These are phyloP conservation scores for Xiphorhynchus elegans DNA, from an alignment of 2,113 vertebrate species.

Conservation along the genomic window DNA sequence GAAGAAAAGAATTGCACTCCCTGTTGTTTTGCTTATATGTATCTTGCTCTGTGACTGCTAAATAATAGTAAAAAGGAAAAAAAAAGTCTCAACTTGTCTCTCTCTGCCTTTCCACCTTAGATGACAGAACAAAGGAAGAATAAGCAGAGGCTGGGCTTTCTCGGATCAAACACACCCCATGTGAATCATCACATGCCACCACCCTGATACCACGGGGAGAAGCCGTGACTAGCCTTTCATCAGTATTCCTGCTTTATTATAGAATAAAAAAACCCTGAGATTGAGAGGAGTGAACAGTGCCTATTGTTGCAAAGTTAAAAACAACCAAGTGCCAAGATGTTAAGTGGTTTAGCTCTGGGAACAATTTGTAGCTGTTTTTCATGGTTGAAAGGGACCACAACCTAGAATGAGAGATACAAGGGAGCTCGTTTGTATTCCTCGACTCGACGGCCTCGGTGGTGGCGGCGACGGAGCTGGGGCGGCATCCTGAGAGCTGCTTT, in stretches of 20 bases:
- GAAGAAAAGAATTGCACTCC: constrained; percentile 32
- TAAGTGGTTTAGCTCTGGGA: constrained; percentile 73
- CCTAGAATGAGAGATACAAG: constrained; percentile 39
- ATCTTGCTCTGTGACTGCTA: constrained; percentile 34
- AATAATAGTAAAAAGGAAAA: constrained; percentile 5
- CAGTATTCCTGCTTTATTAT: constrained; percentile 65
- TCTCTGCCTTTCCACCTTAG: constrained; percentile 76
- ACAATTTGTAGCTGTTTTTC: constrained; percentile 77
- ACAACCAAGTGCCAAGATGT: constrained; percentile 76
- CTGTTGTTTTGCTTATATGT: constrained; percentile 48
- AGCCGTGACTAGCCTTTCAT: constrained; percentile 73
- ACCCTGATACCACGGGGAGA: constrained; percentile 81
- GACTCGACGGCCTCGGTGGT: not conserved
- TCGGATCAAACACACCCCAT: constrained; percentile 86
- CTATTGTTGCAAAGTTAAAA: constrained; percentile 78
- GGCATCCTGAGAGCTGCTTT: not conserved
- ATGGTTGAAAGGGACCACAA: constrained; percentile 57
- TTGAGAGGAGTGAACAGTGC: constrained; percentile 70
- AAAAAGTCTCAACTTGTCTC: constrained; percentile 31
- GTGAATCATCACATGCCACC: constrained; percentile 88
- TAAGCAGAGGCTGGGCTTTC: constrained; percentile 95
- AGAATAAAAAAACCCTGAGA: constrained; percentile 60
- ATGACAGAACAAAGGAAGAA: constrained; percentile 99
- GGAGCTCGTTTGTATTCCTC: constrained; percentile 14
- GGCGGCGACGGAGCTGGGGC: not conserved